Percentiles rank a stretch among this genome's conserved stretches.
phyloP scores from a whole-genome alignment of 2,888 invertebrate genomes.

The Cerastoderma edule region DNA sequence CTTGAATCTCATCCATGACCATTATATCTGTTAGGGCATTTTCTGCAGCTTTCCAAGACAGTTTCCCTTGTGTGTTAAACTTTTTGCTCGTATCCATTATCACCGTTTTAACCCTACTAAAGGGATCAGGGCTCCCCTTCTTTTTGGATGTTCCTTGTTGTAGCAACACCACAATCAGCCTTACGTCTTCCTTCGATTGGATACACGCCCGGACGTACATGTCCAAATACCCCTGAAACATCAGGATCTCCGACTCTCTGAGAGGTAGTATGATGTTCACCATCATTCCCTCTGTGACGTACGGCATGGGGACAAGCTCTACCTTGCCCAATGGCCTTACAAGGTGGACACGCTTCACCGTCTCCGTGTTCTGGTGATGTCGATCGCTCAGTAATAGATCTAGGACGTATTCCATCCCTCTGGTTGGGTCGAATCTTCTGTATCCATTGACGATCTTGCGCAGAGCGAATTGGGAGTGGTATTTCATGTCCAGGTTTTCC shows the following conservation, averaged over 20 bases:
- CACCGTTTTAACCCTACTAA: slow-evolving; percentile 87
- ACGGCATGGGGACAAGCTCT: slow-evolving; percentile 95
- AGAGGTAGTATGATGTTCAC: slow-evolving; percentile 91
- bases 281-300: slow-evolving; percentile 96
- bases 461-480: slow-evolving; percentile 81
- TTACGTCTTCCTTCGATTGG: slow-evolving; percentile 91
- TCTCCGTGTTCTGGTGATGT: slow-evolving; percentile 51
- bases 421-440: slow-evolving; percentile 90
- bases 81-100: slow-evolving; percentile 87
- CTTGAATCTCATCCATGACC: slow-evolving; percentile 88
- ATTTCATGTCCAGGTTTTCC: slow-evolving; percentile 72
- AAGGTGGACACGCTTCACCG: slow-evolving; percentile 88
- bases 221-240: slow-evolving; percentile 88
- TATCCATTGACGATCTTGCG: slow-evolving; percentile 88
- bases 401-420: slow-evolving; percentile 93
- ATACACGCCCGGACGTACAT: slow-evolving; percentile 90
- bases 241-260: slow-evolving; percentile 84
- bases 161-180: slow-evolving; percentile 90
- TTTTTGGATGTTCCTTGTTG: slow-evolving; percentile 64
- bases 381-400: slow-evolving; percentile 85
- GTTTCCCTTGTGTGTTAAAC: slow-evolving; percentile 88
- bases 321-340: slow-evolving; percentile 93
- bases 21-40: slow-evolving; percentile 85
- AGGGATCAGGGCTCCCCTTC: slow-evolving; percentile 85
- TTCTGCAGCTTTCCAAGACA: slow-evolving; percentile 84